phyloP scores from a whole-genome alignment of 1,140 invertebrate species.

The Micrasema minimum region DNA sequence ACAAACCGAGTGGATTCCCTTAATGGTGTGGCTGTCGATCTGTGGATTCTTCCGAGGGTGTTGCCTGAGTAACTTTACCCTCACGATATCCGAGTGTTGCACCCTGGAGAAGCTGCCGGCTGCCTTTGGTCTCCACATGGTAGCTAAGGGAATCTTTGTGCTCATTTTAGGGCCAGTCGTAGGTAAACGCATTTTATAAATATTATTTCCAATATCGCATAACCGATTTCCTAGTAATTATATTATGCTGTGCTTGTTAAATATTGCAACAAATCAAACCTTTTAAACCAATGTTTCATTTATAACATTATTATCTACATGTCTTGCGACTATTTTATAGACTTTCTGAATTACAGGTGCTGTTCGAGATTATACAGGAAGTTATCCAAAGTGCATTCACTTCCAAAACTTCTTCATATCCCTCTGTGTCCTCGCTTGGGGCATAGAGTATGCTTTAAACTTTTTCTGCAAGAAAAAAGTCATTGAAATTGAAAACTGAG shows the following conservation, averaged over 20 bases:
- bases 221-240: too few species aligned
- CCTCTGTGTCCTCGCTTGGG: slow-evolving; percentile 74
- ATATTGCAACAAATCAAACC: too few species aligned
- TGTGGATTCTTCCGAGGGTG: slow-evolving; percentile 80
- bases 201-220: too few species aligned
- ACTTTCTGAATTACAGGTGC: slow-evolving; percentile 76
- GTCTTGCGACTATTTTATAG: too few species aligned
- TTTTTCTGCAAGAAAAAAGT: slow-evolving; percentile 61
- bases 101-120: slow-evolving; percentile 78
- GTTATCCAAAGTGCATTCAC: slow-evolving; percentile 77
- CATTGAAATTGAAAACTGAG: slow-evolving; percentile 57
- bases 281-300: too few species aligned
- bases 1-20: slow-evolving; percentile 72
- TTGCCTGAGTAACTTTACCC: slow-evolving; percentile 78
- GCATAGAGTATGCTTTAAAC: slow-evolving; percentile 71
- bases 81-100: slow-evolving; percentile 79
- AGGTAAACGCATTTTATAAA: slow-evolving; percentile 67
- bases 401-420: slow-evolving; percentile 76
- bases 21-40: slow-evolving; percentile 75
- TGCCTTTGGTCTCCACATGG: slow-evolving; percentile 80
- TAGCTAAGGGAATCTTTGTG: slow-evolving; percentile 78
- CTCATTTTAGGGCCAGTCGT: slow-evolving; percentile 75
- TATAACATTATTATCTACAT: too few species aligned
- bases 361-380: slow-evolving; percentile 74
- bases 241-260: too few species aligned